Percentiles rank a stretch among this genome's conserved stretches.
These are phyloP conservation scores for Eledone cirrhosa DNA, from an alignment of 2,888 invertebrate species.

Conservation along the genomic window DNA sequence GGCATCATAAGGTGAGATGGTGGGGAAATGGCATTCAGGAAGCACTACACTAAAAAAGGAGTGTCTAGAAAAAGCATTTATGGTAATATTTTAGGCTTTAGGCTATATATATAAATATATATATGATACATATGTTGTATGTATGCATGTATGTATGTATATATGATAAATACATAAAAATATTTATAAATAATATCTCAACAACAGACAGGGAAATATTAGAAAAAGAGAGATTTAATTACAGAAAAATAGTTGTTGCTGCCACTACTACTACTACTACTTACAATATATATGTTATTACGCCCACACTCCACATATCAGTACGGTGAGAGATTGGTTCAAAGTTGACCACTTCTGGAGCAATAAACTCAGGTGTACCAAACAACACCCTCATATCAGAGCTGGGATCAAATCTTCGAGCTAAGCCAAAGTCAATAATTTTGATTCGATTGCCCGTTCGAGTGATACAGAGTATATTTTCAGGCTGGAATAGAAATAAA, in stretches of 20 bases:
- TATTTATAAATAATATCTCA: too few species aligned
- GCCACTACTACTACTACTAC: slow-evolving; percentile 62
- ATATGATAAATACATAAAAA: too few species aligned
- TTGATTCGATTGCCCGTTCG: slow-evolving; percentile 97
- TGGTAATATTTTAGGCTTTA: too few species aligned
- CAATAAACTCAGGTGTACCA: slow-evolving; percentile 98
- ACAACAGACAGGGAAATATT: too few species aligned
- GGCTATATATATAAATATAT: not conserved
- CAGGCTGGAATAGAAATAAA: slow-evolving; percentile 76
- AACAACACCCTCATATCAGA: slow-evolving; percentile 89
- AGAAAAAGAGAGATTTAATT: too few species aligned
- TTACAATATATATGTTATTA: slow-evolving; percentile 98
- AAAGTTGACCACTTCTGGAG: slow-evolving; percentile 98
- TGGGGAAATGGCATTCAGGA: too few species aligned
- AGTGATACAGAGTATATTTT: slow-evolving; percentile 96
- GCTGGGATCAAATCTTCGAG: slow-evolving; percentile 88
- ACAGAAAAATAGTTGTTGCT: too few species aligned
- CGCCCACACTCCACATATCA: slow-evolving; percentile 99
- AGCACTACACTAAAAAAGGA: too few species aligned
- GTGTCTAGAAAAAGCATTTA: too few species aligned
- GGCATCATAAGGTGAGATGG: too few species aligned
- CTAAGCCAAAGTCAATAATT: slow-evolving; percentile 97
- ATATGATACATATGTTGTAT: too few species aligned
- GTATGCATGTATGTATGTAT: too few species aligned
- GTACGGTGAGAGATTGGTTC: slow-evolving; percentile 95